Evolutionary conservation across 1,140 invertebrate species (phyloP).

Genomic region (Ylistrum balloti): DNA sequence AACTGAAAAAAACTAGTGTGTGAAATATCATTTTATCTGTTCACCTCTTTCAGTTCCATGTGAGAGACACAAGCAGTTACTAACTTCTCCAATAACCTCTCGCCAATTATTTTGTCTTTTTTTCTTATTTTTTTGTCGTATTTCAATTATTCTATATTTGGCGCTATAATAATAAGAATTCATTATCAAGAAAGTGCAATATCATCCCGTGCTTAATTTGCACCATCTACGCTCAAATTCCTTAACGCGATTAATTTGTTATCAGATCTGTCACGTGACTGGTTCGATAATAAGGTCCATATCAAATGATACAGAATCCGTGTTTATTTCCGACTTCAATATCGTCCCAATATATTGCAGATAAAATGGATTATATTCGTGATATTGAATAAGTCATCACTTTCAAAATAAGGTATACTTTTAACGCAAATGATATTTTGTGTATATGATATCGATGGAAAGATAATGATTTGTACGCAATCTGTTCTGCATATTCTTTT

Average conservation of each 20-base stretch:
- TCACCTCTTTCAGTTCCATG: too few relatives aligned
- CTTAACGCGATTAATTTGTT: background rate
- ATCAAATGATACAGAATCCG: background rate
- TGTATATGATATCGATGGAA: too few relatives aligned
- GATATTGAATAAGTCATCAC: background rate
- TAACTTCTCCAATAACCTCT: too few relatives aligned
- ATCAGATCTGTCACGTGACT: background rate
- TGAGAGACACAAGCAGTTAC: too few relatives aligned
- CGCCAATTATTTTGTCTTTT: background rate
- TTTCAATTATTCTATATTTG: conserved; percentile 9
- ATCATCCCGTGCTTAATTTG: background rate
- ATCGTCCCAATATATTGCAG: background rate
- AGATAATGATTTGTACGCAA: too few relatives aligned
- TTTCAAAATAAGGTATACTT: too few relatives aligned
- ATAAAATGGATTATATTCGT: background rate
- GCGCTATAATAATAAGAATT: background rate
- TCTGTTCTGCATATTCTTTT: too few relatives aligned
- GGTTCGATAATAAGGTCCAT: background rate
- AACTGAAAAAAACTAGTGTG: too few relatives aligned
- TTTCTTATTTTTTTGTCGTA: background rate
- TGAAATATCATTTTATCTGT: too few relatives aligned
- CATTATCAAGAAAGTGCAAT: background rate
- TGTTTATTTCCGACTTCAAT: background rate
- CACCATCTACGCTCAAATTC: background rate
- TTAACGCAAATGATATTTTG: too few relatives aligned